phyloP scores from a whole-genome alignment of 2,797 vertebrate species.

The Peromyscus eremicus region DNA sequence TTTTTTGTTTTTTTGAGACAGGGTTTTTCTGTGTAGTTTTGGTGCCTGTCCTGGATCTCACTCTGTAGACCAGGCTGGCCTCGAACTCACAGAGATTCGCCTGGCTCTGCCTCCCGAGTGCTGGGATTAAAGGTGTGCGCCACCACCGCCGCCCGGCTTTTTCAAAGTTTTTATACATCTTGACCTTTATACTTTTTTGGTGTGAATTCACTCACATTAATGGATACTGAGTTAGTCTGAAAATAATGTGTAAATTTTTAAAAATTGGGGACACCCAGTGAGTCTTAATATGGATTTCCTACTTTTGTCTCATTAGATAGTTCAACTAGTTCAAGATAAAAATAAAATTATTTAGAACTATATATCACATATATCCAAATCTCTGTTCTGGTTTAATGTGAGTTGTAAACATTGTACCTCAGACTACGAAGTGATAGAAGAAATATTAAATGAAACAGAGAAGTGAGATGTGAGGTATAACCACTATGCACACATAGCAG shows the following conservation, averaged over 20 bases:
- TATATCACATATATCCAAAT: not conserved
- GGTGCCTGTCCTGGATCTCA: too few species aligned
- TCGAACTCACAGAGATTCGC: too few species aligned
- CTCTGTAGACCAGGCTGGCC: too few species aligned
- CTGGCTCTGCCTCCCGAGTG: too few species aligned
- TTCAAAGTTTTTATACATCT: conserved; percentile 17
- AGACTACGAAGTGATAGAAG: conserved; percentile 5
- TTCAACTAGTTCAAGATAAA: conserved; percentile 33
- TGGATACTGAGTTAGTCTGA: conserved; percentile 11
- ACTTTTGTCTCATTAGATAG: conserved; percentile 5
- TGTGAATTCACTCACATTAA: not conserved
- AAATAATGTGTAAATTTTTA: not conserved
- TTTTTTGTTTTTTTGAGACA: too few species aligned
- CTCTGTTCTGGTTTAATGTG: not conserved
- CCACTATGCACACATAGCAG: not conserved
- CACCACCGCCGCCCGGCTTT: not conserved
- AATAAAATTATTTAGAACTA: conserved; percentile 23
- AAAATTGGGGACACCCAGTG: not conserved
- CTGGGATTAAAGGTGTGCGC: too few species aligned
- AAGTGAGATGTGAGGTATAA: not conserved
- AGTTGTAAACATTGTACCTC: conserved; percentile 48
- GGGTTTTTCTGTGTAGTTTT: too few species aligned
- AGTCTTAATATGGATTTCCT: not conserved
- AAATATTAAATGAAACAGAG: not conserved
- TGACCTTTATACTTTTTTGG: conserved; percentile 2